phyloP scores from a whole-genome alignment of 2,113 vertebrate genomes.

The Acinonyx jubatus region DNA sequence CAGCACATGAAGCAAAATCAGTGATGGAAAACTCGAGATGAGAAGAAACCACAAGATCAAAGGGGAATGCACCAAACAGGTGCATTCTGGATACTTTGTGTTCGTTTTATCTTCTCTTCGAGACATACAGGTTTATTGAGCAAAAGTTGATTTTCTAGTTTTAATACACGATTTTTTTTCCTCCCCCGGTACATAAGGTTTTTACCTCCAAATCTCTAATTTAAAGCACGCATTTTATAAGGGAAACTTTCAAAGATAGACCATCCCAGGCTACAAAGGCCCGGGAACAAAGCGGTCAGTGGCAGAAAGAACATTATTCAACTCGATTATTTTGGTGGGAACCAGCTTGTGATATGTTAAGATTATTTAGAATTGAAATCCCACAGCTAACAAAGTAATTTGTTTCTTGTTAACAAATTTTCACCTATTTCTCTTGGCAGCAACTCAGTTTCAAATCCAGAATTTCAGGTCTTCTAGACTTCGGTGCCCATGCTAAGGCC shows the following conservation, averaged over 20 bases:
- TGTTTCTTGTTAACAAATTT: not conserved
- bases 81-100: not conserved
- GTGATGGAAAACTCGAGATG: not conserved
- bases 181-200: not conserved
- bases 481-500: not conserved
- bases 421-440: not conserved
- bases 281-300: not conserved
- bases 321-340: not conserved
- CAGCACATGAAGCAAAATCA: not conserved
- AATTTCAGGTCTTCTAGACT: not conserved
- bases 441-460: not conserved
- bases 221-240: not conserved
- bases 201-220: conserved; percentile 2
- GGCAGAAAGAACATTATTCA: not conserved
- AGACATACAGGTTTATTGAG: not conserved
- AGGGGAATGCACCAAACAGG: not conserved
- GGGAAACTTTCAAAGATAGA: not conserved
- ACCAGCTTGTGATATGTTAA: not conserved
- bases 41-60: not conserved
- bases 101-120: not conserved
- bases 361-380: not conserved
- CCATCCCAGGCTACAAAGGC: not conserved
- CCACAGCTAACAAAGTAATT: not conserved
- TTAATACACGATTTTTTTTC: not conserved
- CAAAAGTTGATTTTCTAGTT: not conserved